Evolutionary conservation across 2,888 invertebrate species (phyloP).

Genomic region (Imbricaverruca yamaguchii): DNA sequence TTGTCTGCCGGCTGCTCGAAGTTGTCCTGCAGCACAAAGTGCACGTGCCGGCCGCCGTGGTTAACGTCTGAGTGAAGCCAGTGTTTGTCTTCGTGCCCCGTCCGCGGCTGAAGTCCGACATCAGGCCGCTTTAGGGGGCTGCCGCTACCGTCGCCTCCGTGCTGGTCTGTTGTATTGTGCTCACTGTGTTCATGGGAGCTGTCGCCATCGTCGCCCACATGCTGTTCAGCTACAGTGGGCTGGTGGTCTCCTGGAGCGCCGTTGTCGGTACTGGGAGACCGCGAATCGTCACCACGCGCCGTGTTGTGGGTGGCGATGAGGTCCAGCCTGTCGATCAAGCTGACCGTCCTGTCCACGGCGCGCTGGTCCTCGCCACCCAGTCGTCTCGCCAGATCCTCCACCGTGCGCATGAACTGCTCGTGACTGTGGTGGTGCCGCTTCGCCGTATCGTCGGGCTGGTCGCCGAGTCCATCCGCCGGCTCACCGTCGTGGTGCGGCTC

Average conservation of each 20-base stretch:
- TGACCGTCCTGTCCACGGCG: background rate
- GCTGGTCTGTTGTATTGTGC: too few species aligned
- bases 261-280: too few species aligned
- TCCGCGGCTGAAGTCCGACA: too few species aligned
- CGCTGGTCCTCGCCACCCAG: background rate
- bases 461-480: background rate
- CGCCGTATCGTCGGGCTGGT: background rate
- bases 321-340: background rate
- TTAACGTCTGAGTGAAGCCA: too few species aligned
- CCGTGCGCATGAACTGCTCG: background rate
- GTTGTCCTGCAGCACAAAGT: slow-evolving; percentile 2
- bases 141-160: too few species aligned
- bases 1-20: background rate
- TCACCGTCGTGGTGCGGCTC: background rate
- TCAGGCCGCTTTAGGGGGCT: too few species aligned
- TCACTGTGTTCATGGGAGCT: too few species aligned
- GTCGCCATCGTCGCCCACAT: too few species aligned
- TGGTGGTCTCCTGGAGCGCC: too few species aligned
- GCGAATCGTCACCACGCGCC: too few species aligned
- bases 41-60: background rate
- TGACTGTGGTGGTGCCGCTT: background rate
- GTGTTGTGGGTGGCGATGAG: slow-evolving; percentile 2
- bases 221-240: too few species aligned
- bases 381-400: background rate
- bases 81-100: too few species aligned